Base-by-base conservation (phyloP, 2,888 invertebrate genomes). In the Fragum whitleyi region DNA sequence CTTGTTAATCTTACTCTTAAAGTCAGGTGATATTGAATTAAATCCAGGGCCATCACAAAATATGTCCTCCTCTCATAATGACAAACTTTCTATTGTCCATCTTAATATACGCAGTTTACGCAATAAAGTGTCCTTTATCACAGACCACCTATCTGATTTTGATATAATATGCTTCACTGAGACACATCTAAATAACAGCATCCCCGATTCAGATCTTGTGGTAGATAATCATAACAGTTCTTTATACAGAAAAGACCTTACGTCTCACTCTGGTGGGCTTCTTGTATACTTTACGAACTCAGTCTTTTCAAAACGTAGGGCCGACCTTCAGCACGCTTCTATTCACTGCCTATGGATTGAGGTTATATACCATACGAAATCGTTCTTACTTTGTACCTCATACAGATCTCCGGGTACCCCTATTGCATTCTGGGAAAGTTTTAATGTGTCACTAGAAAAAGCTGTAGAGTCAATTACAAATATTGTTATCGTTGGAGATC, bases 151-250 rank as follows among this genome's bases (percentile, higher is more conserved):
- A 16, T 42, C 19, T 47, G 68, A 68, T 26, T 68, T 68, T 28
- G 51, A 68, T 23, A 68, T 68, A n/a, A 26, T 68, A 14, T 68
- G 68, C 23, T 68, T 68, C 32, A 68, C 68, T 11, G 68, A 68
- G 19, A 32, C 61, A 6, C 61, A 61, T 26, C 26, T 61, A 61
- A 26, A 32, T 19, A n/a, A 3, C 28, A 68, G 11, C 51, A 39
- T 68, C 16, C 51, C 68, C 14, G 26, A 68, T 16, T 28, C 26
- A 26, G 28, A 21, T 14, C 21, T 68, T 21, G n/a, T 14, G 14
- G 39, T 68, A 2, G 51, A 68, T 21, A 51, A 14, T 16, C 42
- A 39, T 36, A 23, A 36, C 19, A 65, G 36, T n/a, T 19, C 68
- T 11, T 23, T 68, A 3, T 51, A 28, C 26, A 42, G 65, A 21